phyloP scores from a whole-genome alignment of 2,113 vertebrate genomes.

The Oryzias curvinotus region DNA sequence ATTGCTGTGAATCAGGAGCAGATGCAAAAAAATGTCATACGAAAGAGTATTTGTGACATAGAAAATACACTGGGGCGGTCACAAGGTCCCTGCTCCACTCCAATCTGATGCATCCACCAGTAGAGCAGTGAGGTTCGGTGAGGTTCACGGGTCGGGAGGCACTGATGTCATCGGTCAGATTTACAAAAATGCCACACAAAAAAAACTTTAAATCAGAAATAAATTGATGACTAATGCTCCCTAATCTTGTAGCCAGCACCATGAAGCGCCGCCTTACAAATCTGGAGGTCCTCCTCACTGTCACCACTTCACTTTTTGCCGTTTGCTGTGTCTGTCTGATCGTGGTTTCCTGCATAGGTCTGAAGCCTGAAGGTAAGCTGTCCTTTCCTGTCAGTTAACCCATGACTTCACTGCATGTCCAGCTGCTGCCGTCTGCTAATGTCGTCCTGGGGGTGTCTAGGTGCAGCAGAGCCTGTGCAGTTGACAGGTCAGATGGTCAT shows the following conservation, averaged over 20 bases:
- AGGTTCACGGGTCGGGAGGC: too few species aligned
- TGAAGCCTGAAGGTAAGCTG: conserved; percentile 44
- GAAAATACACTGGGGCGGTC: too few species aligned
- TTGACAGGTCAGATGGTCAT: conserved; percentile 63
- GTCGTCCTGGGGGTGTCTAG: conserved; percentile 7
- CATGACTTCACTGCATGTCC: background rate
- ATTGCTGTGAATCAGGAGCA: too few species aligned
- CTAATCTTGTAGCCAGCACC: background rate
- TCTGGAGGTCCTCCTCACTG: conserved; percentile 53
- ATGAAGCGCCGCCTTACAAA: conserved; percentile 48
- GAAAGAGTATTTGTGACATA: too few species aligned
- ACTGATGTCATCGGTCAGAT: too few species aligned
- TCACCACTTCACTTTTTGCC: conserved; percentile 43
- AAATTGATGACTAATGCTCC: too few species aligned
- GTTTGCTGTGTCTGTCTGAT: conserved; percentile 50
- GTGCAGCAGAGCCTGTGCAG: background rate
- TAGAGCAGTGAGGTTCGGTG: too few species aligned
- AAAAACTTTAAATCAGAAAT: too few species aligned
- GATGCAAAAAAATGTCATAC: too few species aligned
- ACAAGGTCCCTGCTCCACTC: too few species aligned
- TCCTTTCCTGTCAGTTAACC: background rate
- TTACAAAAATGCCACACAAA: too few species aligned
- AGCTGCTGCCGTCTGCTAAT: background rate
- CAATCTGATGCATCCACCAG: too few species aligned
- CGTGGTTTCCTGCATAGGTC: conserved; percentile 38